Percentiles rank a stretch among this genome's conserved stretches.
phyloP scores from a whole-genome alignment of 2,113 vertebrate species.

The Carassius carassius region DNA sequence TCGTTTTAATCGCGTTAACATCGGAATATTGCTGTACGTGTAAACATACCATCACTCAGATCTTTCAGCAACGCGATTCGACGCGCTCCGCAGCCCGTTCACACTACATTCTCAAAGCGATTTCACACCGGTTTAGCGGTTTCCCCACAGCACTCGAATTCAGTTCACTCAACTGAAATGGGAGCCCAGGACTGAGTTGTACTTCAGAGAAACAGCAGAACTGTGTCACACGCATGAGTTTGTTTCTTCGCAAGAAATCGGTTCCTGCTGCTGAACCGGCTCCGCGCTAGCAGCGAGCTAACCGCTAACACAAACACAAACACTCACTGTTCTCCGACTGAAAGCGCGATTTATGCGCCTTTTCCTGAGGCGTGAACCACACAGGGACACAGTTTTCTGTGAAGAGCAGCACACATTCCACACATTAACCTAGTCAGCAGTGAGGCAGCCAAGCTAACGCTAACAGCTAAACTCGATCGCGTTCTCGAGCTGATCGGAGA shows the following conservation, averaged over 20 bases:
- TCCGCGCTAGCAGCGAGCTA: slow-evolving; percentile 4
- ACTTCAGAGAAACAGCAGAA: not conserved
- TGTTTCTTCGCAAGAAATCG: not conserved
- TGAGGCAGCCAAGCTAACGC: not conserved
- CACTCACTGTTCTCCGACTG: not conserved
- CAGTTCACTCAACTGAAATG: not conserved
- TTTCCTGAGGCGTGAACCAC: not conserved
- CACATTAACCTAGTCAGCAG: not conserved
- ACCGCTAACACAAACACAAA: not conserved
- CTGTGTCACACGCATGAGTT: not conserved
- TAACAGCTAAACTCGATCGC: not conserved
- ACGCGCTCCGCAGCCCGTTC: not conserved
- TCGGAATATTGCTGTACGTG: too few relatives aligned
- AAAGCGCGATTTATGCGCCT: not conserved
- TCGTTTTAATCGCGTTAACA: too few relatives aligned
- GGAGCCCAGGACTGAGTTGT: not conserved
- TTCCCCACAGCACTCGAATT: not conserved
- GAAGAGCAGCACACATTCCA: not conserved
- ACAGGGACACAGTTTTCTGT: too few relatives aligned
- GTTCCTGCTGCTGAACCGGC: not conserved
- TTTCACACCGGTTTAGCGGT: not conserved
- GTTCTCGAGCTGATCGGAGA: not conserved
- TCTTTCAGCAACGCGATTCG: not conserved
- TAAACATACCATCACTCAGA: too few relatives aligned
- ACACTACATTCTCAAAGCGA: not conserved